phyloP scores from a whole-genome alignment of 1,140 invertebrate genomes.

The Diorhabda sublineata region DNA sequence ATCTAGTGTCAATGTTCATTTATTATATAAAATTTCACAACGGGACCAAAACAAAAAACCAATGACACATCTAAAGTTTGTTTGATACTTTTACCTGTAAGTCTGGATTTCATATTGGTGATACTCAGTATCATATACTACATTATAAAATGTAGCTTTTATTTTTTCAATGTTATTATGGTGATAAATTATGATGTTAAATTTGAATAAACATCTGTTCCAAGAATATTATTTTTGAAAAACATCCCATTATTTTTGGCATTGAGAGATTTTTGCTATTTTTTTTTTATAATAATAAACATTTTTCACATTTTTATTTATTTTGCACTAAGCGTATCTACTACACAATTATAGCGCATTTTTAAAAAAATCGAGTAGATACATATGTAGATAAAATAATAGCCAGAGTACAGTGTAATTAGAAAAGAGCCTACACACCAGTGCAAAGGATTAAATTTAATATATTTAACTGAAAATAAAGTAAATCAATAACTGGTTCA shows the following conservation, averaged over 20 bases:
- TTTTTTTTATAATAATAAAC: too few relatives aligned
- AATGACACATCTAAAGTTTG: slow-evolving; percentile 3
- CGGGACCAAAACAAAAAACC: neutral
- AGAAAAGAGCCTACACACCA: too few relatives aligned
- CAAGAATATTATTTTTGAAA: neutral
- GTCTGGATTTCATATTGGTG: neutral
- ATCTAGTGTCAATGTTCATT: slow-evolving; percentile 15
- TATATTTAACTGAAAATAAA: too few relatives aligned
- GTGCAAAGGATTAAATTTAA: too few relatives aligned
- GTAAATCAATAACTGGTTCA: too few relatives aligned
- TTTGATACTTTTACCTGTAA: slow-evolving; percentile 10
- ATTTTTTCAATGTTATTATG: neutral
- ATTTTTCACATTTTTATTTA: too few relatives aligned
- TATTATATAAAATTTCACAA: slow-evolving; percentile 3
- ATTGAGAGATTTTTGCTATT: too few relatives aligned
- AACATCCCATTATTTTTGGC: neutral
- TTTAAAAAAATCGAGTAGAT: too few relatives aligned
- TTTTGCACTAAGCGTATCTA: too few relatives aligned
- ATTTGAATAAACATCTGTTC: neutral
- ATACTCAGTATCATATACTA: slow-evolving; percentile 8
- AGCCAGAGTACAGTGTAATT: too few relatives aligned
- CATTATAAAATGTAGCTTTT: neutral
- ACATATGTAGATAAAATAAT: too few relatives aligned
- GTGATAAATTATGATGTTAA: neutral
- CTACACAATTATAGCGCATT: too few relatives aligned